Conservation (phyloP, 1,140 invertebrate species). For the Planococcus citri region DNA sequence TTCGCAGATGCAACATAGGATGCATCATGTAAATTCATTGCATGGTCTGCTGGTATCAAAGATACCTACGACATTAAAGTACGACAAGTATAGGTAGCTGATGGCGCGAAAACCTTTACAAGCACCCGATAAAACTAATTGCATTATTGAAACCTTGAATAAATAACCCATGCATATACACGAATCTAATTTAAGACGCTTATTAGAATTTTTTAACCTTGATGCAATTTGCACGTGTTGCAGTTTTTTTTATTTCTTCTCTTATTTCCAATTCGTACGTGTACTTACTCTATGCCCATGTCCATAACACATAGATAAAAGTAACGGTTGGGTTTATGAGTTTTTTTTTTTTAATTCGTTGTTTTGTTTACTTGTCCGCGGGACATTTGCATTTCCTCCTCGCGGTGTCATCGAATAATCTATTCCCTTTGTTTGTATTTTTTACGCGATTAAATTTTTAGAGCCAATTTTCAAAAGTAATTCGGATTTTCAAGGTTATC, state of each 20-base stretch:
- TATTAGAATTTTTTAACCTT: neutral
- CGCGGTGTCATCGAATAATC: neutral
- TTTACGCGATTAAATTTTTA: neutral
- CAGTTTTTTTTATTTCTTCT: neutral
- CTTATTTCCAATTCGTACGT: too few species aligned
- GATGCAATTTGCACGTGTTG: neutral
- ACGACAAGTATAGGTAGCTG: too few species aligned
- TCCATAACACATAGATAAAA: neutral
- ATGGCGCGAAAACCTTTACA: neutral
- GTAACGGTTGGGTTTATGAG: neutral
- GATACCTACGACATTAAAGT: too few species aligned
- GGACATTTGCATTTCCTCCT: neutral
- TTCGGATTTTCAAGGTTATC: neutral
- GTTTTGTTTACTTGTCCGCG: neutral
- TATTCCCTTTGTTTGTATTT: neutral
- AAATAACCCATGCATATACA: neutral
- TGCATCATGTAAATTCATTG: too few species aligned
- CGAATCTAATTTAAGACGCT: conserved; percentile 7
- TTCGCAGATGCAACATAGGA: too few species aligned
- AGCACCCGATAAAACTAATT: neutral
- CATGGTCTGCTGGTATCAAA: too few species aligned
- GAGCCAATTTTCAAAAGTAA: neutral
- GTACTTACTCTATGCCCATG: too few species aligned
- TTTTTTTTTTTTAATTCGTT: neutral
- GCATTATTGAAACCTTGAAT: conserved; percentile 3